Conservation (phyloP, 2,113 vertebrate genomes). For the Todiramphus chloris region DNA sequence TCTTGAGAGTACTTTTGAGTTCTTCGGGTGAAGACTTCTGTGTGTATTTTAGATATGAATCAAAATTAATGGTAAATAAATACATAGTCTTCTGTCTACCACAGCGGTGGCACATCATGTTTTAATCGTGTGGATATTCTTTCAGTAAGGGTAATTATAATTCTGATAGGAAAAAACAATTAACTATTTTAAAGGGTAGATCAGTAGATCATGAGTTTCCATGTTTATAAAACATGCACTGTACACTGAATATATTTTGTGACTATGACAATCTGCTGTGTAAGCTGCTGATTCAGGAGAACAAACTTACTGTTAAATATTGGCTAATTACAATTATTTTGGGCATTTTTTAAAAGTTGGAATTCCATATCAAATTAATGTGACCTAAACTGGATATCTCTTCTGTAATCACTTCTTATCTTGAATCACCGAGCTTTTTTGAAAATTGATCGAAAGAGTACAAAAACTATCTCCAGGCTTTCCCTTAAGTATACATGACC, state of each 20-base stretch:
- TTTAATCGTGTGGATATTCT: not conserved
- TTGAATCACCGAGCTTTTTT: not conserved
- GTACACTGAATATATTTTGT: not conserved
- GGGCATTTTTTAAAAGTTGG: fast-evolving
- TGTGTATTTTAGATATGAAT: not conserved
- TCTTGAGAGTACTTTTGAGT: not conserved
- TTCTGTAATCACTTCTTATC: not conserved
- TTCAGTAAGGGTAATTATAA: not conserved
- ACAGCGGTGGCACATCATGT: fast-evolving
- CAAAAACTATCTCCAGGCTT: not conserved
- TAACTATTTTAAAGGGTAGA: not conserved
- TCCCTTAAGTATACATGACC: not conserved
- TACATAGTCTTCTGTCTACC: not conserved
- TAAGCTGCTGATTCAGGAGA: not conserved
- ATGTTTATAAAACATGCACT: not conserved
- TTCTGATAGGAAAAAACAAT: not conserved
- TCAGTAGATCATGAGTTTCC: not conserved
- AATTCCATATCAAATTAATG: not conserved
- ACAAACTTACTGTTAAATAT: not conserved
- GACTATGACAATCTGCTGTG: not conserved
- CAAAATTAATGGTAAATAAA: not conserved
- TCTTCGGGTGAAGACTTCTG: not conserved
- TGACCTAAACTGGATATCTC: not conserved
- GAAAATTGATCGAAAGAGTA: not conserved
- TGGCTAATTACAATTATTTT: not conserved